Percentiles rank a stretch among this genome's conserved stretches.
Evolutionary conservation across 2,888 invertebrate species (phyloP).

Genomic region (Pharmacophagus antenor): DNA sequence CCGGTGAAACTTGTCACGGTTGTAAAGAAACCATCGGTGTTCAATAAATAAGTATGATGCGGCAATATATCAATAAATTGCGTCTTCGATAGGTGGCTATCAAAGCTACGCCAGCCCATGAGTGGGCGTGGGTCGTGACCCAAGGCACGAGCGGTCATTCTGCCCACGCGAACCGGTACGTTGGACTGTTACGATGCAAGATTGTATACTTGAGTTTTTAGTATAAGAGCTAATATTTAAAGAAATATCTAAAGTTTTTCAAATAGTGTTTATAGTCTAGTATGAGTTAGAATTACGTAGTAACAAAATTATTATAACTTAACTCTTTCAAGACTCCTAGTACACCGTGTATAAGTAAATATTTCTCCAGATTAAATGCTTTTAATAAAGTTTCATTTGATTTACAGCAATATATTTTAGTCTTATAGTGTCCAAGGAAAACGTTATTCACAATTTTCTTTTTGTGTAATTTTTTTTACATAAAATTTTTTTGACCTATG

Average conservation of each 20-base stretch:
- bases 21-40: constrained; percentile 51
- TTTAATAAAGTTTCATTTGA: no score
- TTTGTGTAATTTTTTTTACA: no score
- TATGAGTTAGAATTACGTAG: no score
- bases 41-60: constrained; percentile 58
- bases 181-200: constrained; percentile 22
- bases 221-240: no score
- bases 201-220: constrained; percentile 8
- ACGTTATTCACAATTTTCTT: no score
- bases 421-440: no score
- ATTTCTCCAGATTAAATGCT: no score
- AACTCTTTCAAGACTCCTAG: no score
- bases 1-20: constrained; percentile 42
- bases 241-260: neutral
- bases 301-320: no score
- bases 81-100: constrained; percentile 48
- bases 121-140: constrained; percentile 64
- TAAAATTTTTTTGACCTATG: no score
- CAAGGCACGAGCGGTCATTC: constrained; percentile 48
- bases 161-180: constrained; percentile 28
- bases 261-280: neutral
- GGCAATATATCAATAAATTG: constrained; percentile 56
- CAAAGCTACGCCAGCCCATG: constrained; percentile 43
- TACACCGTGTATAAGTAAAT: no score
- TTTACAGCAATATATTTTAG: no score